A percentile compares a stretch with the other conserved stretches of the same genome.
These are phyloP conservation scores for Microchirus variegatus DNA, from an alignment of 2,797 vertebrate genomes.

Conservation along the genomic window DNA sequence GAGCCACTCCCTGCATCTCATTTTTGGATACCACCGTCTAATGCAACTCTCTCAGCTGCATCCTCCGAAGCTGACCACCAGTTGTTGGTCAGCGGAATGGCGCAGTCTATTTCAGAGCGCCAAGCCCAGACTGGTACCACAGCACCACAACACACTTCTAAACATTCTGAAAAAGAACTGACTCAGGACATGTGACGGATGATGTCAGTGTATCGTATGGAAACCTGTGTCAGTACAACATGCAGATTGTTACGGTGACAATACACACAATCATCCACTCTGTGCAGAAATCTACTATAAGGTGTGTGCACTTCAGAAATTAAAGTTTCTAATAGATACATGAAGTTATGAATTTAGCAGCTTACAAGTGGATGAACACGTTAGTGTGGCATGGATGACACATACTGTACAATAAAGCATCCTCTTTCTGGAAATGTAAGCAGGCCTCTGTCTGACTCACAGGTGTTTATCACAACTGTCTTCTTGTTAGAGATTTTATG, in stretches of 20 bases:
- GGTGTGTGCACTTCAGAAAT: too few relatives aligned
- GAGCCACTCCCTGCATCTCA: slow-evolving; percentile 58
- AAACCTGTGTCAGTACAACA: slow-evolving; percentile 27
- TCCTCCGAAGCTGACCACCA: slow-evolving; percentile 62
- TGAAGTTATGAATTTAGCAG: too few relatives aligned
- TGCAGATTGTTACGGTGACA: not conserved
- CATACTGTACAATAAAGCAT: slow-evolving; percentile 55
- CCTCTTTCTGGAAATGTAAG: slow-evolving; percentile 39
- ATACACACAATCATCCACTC: too few relatives aligned
- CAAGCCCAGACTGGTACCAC: slow-evolving; percentile 46
- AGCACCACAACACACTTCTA: slow-evolving; percentile 43
- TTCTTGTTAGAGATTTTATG: slow-evolving; percentile 24
- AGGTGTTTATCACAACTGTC: slow-evolving; percentile 57
- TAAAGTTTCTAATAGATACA: too few relatives aligned
- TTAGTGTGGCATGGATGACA: too few relatives aligned
- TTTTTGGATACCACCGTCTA: slow-evolving; percentile 56
- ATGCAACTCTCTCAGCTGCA: slow-evolving; percentile 71
- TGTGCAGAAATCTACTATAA: too few relatives aligned
- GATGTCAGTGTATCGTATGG: slow-evolving; percentile 47
- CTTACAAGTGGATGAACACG: too few relatives aligned
- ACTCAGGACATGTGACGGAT: slow-evolving; percentile 52
- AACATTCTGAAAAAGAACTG: slow-evolving; percentile 52
- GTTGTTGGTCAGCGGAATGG: slow-evolving; percentile 62
- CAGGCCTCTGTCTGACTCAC: slow-evolving; percentile 47
- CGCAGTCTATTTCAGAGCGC: slow-evolving; percentile 68